Base-by-base conservation (phyloP, 2,797 vertebrate species). In the Sebastes kiyomatsui region DNA sequence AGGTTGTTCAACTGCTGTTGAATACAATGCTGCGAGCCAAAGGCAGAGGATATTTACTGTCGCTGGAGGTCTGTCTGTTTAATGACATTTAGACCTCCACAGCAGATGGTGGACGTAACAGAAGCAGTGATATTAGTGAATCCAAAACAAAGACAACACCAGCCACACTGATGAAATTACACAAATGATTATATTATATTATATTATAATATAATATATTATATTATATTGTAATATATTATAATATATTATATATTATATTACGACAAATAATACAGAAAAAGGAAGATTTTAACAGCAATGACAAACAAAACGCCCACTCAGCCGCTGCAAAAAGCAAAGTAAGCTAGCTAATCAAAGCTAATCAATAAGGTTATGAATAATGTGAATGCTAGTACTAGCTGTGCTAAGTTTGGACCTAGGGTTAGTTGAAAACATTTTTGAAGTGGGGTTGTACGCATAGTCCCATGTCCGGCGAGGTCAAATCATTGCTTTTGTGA, bases 61-160 rank as follows among this genome's bases (percentile, higher is more conserved):
- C 54, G 68, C 72, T 75, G 30, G 56, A 87, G 75, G 71, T 88
- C 67, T 77, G 61, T 61, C 62, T 80, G 82, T 79, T 72, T 85
- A 87, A 81, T 86, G 72, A 79, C 71, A 76, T 86, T 87, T 73
- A 72, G 62, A 86, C 79, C 49, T 60, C 56, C 35, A 25, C 69
- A 75, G 52, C 85, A 90, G 87, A 91, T 89, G 87, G 85, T 28
- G 56, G 75, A 75, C 56, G 77, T 64, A 75, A 80, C 84, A 71
- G 60, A 68, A 75, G 6, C 67, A 23, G 58, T 35, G 8, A 75
- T 77, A 59, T 68, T 59, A 71, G 67, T 46, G 74, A 77, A 75
- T 64, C 42, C 59, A 64, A 78, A 66, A 74, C 70, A 80, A 81
- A 56, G 61, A 55, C 79, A 80, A 52, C 18, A 35, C 18, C 64